Conservation (phyloP, 2,113 vertebrate species). For the Budorcas taxicolor region DNA sequence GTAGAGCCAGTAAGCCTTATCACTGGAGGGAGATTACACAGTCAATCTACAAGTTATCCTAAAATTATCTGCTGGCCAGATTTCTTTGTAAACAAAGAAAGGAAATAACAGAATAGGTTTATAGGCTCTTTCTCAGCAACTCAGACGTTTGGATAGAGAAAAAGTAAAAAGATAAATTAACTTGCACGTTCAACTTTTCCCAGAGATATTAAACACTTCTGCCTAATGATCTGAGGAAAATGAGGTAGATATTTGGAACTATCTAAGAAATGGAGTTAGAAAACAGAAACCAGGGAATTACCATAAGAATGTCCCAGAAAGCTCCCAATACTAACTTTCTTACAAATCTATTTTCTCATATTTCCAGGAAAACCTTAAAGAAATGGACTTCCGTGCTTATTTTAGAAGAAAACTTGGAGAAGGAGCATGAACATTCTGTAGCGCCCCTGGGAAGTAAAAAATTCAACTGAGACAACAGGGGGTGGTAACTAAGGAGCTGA, state of each 20-base stretch:
- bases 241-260: background rate
- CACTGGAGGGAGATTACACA: background rate
- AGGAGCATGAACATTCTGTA: background rate
- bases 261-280: background rate
- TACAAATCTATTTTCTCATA: background rate
- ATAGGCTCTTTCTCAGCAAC: background rate
- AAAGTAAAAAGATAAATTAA: conserved; percentile 1
- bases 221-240: background rate
- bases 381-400: background rate
- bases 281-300: conserved; percentile 17
- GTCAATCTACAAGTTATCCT: background rate
- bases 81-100: conserved; percentile 18
- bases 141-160: background rate
- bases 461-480: background rate
- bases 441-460: background rate
- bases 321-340: conserved; percentile 15
- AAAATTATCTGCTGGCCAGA: background rate
- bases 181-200: background rate
- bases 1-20: background rate
- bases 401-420: conserved; percentile 16
- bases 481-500: background rate
- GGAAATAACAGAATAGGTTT: background rate
- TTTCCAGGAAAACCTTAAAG: background rate
- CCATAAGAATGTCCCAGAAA: background rate
- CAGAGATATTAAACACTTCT: background rate